A percentile compares a stretch with the other conserved stretches of the same genome.
phyloP scores from a whole-genome alignment of 2,888 invertebrate species.

The Marasmarcha lunaedactyla region DNA sequence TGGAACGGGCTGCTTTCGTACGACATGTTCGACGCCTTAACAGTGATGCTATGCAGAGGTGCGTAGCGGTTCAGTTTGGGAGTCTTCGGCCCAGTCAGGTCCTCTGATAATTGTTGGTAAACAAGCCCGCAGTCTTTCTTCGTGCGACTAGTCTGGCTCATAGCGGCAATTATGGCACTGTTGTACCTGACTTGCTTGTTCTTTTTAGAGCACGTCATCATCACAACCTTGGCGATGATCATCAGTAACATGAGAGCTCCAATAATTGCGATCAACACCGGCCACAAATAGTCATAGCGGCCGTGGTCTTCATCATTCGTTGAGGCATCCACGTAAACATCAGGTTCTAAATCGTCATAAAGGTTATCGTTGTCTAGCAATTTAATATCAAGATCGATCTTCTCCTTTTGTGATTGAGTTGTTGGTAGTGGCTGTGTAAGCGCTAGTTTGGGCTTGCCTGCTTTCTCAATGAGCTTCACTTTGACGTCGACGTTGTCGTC shows the following conservation, averaged over 20 bases:
- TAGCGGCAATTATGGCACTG: slow-evolving; percentile 64
- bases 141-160: slow-evolving; percentile 64
- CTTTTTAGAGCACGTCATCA: slow-evolving; percentile 41
- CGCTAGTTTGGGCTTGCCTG: slow-evolving; percentile 16
- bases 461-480: slow-evolving; percentile 43
- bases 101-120: slow-evolving; percentile 83
- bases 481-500: slow-evolving; percentile 50
- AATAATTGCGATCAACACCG: slow-evolving; percentile 69
- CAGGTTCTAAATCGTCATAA: slow-evolving; percentile 35
- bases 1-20: slow-evolving; percentile 75
- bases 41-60: slow-evolving; percentile 62
- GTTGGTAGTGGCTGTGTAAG: background rate
- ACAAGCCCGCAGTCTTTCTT: slow-evolving; percentile 81
- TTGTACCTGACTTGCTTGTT: slow-evolving; percentile 54
- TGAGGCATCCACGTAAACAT: slow-evolving; percentile 36
- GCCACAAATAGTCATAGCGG: slow-evolving; percentile 67
- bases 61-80: slow-evolving; percentile 77
- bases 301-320: slow-evolving; percentile 48
- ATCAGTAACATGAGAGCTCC: slow-evolving; percentile 68
- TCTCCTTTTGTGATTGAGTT: slow-evolving; percentile 17
- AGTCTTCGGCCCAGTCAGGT: slow-evolving; percentile 75
- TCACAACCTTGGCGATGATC: slow-evolving; percentile 63
- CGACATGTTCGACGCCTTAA: slow-evolving; percentile 59
- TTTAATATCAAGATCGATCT: slow-evolving; percentile 41
- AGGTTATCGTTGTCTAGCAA: slow-evolving; percentile 39